Conservation (phyloP, 2,888 invertebrate species). For the Helicoverpa assulta region DNA sequence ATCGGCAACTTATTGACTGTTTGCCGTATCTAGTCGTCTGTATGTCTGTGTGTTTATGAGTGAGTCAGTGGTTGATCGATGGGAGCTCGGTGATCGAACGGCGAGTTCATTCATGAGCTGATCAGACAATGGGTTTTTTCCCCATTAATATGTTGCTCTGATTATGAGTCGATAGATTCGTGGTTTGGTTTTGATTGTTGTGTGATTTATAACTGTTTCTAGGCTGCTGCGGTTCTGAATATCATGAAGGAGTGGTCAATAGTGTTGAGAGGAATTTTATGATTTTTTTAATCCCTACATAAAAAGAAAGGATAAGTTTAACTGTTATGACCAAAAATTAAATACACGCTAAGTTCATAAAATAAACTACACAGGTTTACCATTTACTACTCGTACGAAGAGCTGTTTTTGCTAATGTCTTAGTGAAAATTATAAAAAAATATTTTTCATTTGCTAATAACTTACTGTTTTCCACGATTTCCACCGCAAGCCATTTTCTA, state of each 20-base stretch:
- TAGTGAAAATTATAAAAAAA: background rate
- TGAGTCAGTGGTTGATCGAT: slow-evolving; percentile 62
- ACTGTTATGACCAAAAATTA: slow-evolving; percentile 8
- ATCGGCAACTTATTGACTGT: background rate
- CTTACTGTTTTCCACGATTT: too few relatives aligned
- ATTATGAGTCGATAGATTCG: slow-evolving; percentile 38
- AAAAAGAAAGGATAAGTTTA: too few relatives aligned
- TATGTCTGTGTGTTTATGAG: slow-evolving; percentile 52
- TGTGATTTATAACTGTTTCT: slow-evolving; percentile 4
- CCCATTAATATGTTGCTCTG: slow-evolving; percentile 49
- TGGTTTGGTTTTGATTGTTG: slow-evolving; percentile 37
- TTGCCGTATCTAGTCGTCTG: slow-evolving; percentile 54
- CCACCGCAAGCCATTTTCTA: too few relatives aligned
- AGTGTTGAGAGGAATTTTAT: too few relatives aligned
- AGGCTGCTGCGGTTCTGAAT: background rate
- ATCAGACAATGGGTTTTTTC: slow-evolving; percentile 58
- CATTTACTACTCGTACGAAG: slow-evolving; percentile 22
- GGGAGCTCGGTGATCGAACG: slow-evolving; percentile 51
- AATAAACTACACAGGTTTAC: slow-evolving; percentile 32
- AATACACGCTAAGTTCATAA: slow-evolving; percentile 20
- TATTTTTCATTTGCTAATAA: background rate
- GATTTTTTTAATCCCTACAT: too few relatives aligned
- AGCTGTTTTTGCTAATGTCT: too few relatives aligned
- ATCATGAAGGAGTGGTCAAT: too few relatives aligned
- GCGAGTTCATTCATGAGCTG: slow-evolving; percentile 65